Base-by-base conservation (phyloP, 2,888 invertebrate genomes). In the Rhagonycha fulva region DNA sequence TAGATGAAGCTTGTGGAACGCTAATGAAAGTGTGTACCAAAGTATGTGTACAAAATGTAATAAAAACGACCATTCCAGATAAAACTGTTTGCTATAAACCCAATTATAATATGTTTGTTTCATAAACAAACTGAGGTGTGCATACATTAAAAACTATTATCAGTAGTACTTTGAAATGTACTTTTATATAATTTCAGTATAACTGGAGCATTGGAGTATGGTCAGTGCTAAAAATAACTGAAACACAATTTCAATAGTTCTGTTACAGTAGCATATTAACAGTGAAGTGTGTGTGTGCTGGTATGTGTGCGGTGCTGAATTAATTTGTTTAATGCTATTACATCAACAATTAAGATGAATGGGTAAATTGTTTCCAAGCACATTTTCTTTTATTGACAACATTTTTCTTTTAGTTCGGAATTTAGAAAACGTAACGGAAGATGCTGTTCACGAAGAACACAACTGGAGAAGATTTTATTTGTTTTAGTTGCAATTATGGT, bases 251-350 rank as follows among this genome's bases (percentile, higher is more conserved):
- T 66, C 11, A 66, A 66, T 66, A 66, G 63, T 66, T 66, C 24
- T 66, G 63, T 26, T 26, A 66, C 63, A 66, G 63, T 66, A 26
- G n/a, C 63, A n/a, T 66, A 24, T 66, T 66, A 66, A 66, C 63
- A 24, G 19, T 26, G 23, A 66, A 23, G 63, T 12, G 23, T 66
- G 63, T 66, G n/a, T 66, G 63, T 66, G 63, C 26, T 66, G 62
- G 62, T 23, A 19, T 62, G 19, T 19, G 19, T 10, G 62, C 5
- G 12, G 63, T 23, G 3, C n/a, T 66, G 63, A 10, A 66, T 26
- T 66, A 24, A 66, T 23, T 66, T 66, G 63, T 66, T 24, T 66
- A 66, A 23, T 66, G 23, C 9, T 14, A 62, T 23, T 23, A 62
- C 62, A 62, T 62, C 9, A 14, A 23, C 12, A 66, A 66, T 66